phyloP scores from a whole-genome alignment of 2,113 vertebrate species.

The Thamnophis sirtalis region DNA sequence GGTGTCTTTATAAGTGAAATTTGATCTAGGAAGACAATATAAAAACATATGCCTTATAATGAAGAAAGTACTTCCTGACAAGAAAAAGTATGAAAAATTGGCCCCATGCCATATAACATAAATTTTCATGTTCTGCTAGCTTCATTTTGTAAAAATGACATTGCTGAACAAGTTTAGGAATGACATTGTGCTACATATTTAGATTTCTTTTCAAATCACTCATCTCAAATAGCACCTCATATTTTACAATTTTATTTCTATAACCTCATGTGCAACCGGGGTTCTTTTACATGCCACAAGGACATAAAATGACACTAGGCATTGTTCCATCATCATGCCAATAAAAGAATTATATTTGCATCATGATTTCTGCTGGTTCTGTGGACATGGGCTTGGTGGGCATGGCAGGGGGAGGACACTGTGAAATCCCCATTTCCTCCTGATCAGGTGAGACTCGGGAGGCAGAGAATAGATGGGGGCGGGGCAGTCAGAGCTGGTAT shows the following conservation, averaged over 20 bases:
- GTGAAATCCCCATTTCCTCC: too few relatives aligned
- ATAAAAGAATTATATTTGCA: neutral
- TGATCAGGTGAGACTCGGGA: too few relatives aligned
- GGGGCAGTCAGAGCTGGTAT: too few relatives aligned
- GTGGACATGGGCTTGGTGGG: too few relatives aligned
- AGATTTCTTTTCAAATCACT: conserved; percentile 26
- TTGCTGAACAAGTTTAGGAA: conserved; percentile 9
- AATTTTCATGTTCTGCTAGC: conserved; percentile 8
- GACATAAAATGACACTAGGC: neutral
- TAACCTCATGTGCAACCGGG: neutral
- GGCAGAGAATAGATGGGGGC: too few relatives aligned
- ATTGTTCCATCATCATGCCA: neutral
- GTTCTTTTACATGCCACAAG: neutral
- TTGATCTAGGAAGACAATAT: conserved; percentile 37
- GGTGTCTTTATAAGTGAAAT: conserved; percentile 52
- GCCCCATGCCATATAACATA: neutral
- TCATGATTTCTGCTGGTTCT: neutral
- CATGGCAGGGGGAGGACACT: too few relatives aligned
- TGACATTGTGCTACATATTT: neutral
- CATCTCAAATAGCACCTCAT: neutral
- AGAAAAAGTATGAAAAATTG: conserved; percentile 24
- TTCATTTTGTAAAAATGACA: neutral
- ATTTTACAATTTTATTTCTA: neutral
- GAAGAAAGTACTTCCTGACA: conserved; percentile 5
- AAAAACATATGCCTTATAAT: conserved; percentile 43